Percentiles rank a stretch among this genome's conserved stretches.
These are phyloP conservation scores for Panopea generosa DNA, from an alignment of 2,888 invertebrate species.

Conservation along the genomic window DNA sequence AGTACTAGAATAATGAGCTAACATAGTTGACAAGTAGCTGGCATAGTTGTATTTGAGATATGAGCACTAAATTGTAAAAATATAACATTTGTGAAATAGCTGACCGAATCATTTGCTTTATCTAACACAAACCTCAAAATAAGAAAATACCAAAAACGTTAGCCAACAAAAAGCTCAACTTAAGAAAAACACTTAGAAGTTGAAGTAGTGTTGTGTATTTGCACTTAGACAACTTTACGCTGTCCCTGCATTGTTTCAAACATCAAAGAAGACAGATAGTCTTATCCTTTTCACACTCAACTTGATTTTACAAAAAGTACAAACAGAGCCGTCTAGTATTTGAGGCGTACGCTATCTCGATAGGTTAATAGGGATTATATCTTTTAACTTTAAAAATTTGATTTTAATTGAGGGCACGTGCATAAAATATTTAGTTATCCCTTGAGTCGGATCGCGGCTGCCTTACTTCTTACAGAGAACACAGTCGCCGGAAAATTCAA, in stretches of 20 bases:
- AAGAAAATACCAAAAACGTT: too few relatives aligned
- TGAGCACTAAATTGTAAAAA: too few relatives aligned
- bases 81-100: too few relatives aligned
- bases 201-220: too few relatives aligned
- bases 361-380: constrained; percentile 64
- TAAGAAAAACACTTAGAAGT: too few relatives aligned
- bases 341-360: constrained; percentile 30
- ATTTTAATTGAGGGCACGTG: constrained; percentile 67
- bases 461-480: constrained; percentile 44
- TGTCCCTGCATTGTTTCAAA: background rate
- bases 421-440: constrained; percentile 53
- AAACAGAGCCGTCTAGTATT: constrained; percentile 36
- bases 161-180: too few relatives aligned
- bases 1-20: too few relatives aligned
- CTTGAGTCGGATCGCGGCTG: constrained; percentile 35
- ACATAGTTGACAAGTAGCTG: too few relatives aligned
- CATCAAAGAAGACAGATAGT: background rate
- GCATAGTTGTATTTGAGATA: too few relatives aligned
- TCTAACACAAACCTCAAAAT: too few relatives aligned
- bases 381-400: constrained; percentile 66
- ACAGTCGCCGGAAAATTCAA: constrained; percentile 63
- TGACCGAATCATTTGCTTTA: too few relatives aligned
- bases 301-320: background rate
- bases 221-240: too few relatives aligned
- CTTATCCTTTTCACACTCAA: background rate